These are phyloP conservation scores for Scylla paramamosain DNA, from an alignment of 1,140 invertebrate genomes.

Conservation along the genomic window DNA sequence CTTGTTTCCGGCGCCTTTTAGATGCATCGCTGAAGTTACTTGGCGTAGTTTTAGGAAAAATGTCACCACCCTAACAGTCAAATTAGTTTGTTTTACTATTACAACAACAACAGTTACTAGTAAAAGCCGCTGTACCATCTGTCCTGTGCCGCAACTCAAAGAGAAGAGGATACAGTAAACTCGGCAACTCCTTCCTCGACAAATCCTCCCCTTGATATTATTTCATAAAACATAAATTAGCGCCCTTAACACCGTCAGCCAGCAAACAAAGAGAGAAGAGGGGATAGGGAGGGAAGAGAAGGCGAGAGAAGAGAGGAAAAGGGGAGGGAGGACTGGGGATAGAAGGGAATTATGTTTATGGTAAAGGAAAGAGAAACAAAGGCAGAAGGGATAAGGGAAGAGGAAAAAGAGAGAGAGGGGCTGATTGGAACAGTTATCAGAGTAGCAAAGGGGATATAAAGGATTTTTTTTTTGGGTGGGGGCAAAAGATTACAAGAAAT, in stretches of 20 bases:
- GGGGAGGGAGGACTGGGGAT: too few species aligned
- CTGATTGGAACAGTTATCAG: not conserved
- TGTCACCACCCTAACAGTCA: too few species aligned
- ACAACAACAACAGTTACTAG: not conserved
- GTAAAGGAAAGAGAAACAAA: not conserved
- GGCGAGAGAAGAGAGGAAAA: not conserved
- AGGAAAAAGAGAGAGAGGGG: not conserved
- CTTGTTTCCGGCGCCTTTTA: too few species aligned
- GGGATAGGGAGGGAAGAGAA: not conserved
- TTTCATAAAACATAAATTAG: not conserved
- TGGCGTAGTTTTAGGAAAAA: too few species aligned
- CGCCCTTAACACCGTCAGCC: not conserved
- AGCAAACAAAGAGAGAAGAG: not conserved
- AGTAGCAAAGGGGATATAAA: not conserved
- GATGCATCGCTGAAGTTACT: too few species aligned
- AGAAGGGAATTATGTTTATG: not conserved
- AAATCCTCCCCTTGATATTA: not conserved
- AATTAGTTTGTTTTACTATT: too few species aligned
- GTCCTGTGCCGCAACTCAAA: not conserved
- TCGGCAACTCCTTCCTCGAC: not conserved
- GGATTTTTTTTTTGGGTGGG: too few species aligned
- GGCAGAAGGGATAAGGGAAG: not conserved
- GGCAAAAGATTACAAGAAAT: too few species aligned
- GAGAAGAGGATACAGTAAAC: not conserved
- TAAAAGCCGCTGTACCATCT: not conserved